Percentiles rank a stretch among this genome's conserved stretches.
phyloP scores from a whole-genome alignment of 2,888 invertebrate species.

The Flexamia atlantica region DNA sequence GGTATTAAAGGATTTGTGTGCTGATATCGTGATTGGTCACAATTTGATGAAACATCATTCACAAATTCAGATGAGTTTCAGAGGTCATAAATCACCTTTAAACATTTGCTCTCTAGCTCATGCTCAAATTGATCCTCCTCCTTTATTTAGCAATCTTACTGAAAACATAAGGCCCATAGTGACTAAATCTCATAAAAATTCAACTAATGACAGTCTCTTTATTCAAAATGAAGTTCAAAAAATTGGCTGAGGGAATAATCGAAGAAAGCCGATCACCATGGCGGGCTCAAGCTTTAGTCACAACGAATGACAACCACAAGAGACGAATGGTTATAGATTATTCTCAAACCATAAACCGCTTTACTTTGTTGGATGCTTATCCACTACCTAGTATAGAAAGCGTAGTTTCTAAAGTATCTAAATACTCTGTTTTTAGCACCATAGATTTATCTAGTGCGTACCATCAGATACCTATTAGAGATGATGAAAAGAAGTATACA shows the following conservation, averaged over 20 bases:
- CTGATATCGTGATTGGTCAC: constrained; percentile 61
- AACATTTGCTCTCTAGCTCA: constrained; percentile 8
- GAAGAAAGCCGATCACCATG: constrained; percentile 16
- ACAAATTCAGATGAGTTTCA: constrained; percentile 49
- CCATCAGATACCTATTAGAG: no score
- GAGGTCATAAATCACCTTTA: constrained; percentile 34
- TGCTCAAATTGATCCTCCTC: not conserved
- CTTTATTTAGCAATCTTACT: constrained; percentile 18
- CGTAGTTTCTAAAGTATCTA: no score
- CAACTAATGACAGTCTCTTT: constrained; percentile 41
- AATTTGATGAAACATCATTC: constrained; percentile 55
- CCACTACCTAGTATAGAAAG: no score
- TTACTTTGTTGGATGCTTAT: no score
- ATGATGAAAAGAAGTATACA: no score
- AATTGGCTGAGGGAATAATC: constrained; percentile 25
- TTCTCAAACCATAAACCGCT: no score
- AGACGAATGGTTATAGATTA: no score
- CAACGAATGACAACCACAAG: no score
- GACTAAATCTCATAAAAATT: constrained; percentile 48
- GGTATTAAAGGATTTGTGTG: constrained; percentile 53
- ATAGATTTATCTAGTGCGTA: no score
- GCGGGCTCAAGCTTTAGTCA: no score
- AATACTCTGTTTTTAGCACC: no score
- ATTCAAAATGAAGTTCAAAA: constrained; percentile 5
- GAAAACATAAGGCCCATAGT: constrained; percentile 19